phyloP scores from a whole-genome alignment of 1,140 invertebrate genomes.

The Meloidogyne exigua region DNA sequence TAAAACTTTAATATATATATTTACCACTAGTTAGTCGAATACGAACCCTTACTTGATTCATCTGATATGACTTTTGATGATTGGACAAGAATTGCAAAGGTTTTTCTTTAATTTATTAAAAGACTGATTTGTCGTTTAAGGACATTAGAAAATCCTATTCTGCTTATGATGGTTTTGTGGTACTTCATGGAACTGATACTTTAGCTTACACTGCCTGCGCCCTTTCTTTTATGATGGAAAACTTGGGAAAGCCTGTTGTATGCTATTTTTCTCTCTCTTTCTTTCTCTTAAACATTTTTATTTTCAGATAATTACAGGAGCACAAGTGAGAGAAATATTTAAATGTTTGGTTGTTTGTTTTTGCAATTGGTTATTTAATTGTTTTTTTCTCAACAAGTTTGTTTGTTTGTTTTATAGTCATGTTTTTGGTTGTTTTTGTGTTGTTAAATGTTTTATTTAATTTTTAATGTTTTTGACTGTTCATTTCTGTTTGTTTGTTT shows the following conservation, averaged over 20 bases:
- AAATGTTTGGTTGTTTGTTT: no score
- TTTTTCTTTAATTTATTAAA: not conserved
- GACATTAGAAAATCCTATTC: conserved; percentile 83
- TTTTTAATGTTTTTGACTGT: no score
- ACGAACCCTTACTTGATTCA: conserved; percentile 82
- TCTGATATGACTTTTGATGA: conserved; percentile 85
- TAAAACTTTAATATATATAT: conserved; percentile 12
- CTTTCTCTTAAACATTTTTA: no score
- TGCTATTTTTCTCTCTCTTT: no score
- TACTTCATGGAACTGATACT: conserved; percentile 94
- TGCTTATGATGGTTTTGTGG: conserved; percentile 86
- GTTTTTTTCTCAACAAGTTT: no score
- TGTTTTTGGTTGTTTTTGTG: no score
- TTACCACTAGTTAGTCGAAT: conserved; percentile 73
- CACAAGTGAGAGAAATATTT: conserved; percentile 72
- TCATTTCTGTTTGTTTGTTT: no score
- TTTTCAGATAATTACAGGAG: conserved; percentile 88
- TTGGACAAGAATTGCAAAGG: conserved; percentile 80
- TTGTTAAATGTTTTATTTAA: no score
- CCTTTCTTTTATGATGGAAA: conserved; percentile 91
- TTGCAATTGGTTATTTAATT: no score
- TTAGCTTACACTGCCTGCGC: conserved; percentile 90
- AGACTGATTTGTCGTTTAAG: no score
- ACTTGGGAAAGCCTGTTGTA: conserved; percentile 89
- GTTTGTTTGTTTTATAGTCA: no score